Evolutionary conservation across 2,888 invertebrate species (phyloP).

Genomic region (Melangyna quadrimaculata): DNA sequence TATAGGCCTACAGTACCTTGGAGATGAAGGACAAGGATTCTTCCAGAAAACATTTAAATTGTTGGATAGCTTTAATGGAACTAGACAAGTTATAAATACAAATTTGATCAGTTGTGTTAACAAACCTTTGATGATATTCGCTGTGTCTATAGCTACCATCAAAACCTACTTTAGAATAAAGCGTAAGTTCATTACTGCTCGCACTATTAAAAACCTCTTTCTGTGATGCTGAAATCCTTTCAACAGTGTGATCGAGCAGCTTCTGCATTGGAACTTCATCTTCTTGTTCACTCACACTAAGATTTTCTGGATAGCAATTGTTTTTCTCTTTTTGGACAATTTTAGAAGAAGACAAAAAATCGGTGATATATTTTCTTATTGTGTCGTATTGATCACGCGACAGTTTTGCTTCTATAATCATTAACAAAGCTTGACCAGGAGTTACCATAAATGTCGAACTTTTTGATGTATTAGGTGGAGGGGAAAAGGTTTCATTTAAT

Average conservation of each 20-base stretch:
- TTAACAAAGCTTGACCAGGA: background rate
- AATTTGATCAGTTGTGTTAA: background rate
- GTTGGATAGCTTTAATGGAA: conserved; percentile 11
- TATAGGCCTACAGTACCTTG: too few relatives aligned
- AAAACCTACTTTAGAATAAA: background rate
- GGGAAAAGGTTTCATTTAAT: conserved; percentile 13
- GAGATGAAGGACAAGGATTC: too few relatives aligned
- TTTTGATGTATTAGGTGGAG: background rate
- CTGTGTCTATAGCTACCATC: background rate
- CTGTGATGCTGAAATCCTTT: conserved; percentile 1
- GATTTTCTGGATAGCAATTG: conserved; percentile 12
- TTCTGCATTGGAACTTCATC: conserved; percentile 6
- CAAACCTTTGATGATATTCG: conserved; percentile 14
- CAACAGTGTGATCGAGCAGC: conserved; percentile 1
- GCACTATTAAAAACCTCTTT: background rate
- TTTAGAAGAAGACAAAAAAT: background rate
- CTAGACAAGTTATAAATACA: conserved; percentile 3
- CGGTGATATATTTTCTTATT: too few relatives aligned
- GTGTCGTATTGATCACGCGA: background rate
- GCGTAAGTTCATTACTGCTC: background rate
- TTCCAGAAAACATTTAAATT: background rate
- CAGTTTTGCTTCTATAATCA: background rate
- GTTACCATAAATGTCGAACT: background rate
- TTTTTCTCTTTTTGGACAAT: background rate
- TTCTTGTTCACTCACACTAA: conserved; percentile 7